Percentiles rank a stretch among this genome's conserved stretches.
phyloP scores from a whole-genome alignment of 1,140 invertebrate genomes.

The Archivesica marissinica region DNA sequence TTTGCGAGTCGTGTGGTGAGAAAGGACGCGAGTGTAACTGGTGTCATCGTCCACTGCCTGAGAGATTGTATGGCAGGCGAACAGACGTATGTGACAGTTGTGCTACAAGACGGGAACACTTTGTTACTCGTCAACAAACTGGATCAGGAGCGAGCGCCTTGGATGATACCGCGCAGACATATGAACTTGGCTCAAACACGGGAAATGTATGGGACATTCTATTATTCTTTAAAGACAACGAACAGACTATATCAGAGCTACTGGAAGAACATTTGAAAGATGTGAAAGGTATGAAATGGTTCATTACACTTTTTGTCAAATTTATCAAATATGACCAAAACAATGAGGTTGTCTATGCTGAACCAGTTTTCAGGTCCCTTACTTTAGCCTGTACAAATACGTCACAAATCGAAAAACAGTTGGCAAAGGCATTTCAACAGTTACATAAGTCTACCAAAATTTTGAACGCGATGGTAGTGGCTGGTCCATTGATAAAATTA shows the following conservation, averaged over 20 bases:
- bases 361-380: conserved; percentile 44
- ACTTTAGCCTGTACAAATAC: conserved; percentile 31
- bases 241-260: background rate
- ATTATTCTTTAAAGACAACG: background rate
- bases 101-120: too few species aligned
- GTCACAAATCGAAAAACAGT: conserved; percentile 27
- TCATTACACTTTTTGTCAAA: background rate
- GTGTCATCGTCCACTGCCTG: background rate
- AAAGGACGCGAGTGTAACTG: background rate
- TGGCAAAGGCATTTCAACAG: conserved; percentile 40
- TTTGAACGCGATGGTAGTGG: conserved; percentile 53
- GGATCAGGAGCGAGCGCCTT: background rate
- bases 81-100: too few species aligned
- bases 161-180: background rate
- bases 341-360: conserved; percentile 8
- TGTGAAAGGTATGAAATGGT: background rate
- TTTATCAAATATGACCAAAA: conserved; percentile 5
- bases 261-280: background rate
- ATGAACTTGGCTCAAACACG: background rate
- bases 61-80: too few species aligned
- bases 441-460: conserved; percentile 47
- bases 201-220: background rate
- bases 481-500: background rate
- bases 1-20: background rate
- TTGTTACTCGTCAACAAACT: background rate